Evolutionary conservation across 2,113 vertebrate species (phyloP).

Genomic region (Ovis aries): DNA sequence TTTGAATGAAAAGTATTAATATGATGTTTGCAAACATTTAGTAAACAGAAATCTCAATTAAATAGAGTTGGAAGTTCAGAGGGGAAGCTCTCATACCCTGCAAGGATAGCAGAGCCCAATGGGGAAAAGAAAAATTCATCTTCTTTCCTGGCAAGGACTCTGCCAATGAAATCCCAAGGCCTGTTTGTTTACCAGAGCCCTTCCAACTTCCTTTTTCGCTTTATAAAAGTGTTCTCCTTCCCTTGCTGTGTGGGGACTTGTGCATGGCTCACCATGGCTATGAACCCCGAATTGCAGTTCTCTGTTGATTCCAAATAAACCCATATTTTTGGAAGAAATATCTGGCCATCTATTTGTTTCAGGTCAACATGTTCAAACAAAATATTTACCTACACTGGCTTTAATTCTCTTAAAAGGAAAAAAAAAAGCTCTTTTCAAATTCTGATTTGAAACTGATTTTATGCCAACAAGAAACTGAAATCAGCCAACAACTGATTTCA

Average conservation of each 20-base stretch:
- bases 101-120: neutral
- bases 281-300: neutral
- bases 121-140: neutral
- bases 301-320: neutral
- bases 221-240: neutral
- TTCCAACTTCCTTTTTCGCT: neutral
- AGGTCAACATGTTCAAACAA: neutral
- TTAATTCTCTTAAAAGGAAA: constrained; percentile 21
- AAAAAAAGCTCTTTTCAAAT: neutral
- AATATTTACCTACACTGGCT: neutral
- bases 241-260: neutral
- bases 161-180: neutral
- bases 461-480: neutral
- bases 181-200: neutral
- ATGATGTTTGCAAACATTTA: neutral
- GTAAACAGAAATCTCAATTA: neutral
- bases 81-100: neutral
- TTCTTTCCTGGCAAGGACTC: neutral
- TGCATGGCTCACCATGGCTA: neutral
- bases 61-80: neutral
- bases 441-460: neutral
- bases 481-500: neutral
- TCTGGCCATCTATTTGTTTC: neutral
- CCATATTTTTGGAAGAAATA: neutral
- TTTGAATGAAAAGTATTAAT: constrained; percentile 24